Base-by-base conservation (phyloP, 2,797 vertebrate genomes). In the Hippopotamyrus pictus region DNA sequence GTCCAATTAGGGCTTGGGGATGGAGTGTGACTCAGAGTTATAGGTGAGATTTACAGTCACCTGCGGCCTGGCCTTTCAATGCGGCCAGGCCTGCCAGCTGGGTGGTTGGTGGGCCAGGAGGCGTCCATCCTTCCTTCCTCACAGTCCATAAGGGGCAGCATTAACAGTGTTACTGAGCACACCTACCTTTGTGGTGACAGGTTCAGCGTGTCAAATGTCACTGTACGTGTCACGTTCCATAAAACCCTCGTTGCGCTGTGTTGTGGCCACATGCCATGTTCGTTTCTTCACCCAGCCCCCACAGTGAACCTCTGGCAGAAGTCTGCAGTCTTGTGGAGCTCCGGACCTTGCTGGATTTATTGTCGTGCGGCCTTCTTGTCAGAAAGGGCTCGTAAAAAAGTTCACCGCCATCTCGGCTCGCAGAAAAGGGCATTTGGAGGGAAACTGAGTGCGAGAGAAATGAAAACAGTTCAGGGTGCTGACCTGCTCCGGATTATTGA, bases 401-500 rank as follows among this genome's bases (percentile, higher is more conserved):
- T 88, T 50, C 87, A 88, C 12, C 29, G 46, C 62, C 62, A 44
- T 73, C 87, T 48, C 11, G 41, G 29, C 62, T 51, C 41, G 6
- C 7, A 5, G 87, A 88, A 88, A 88, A 88, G 62, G 87, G 87
- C 87, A 88, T 37, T 51, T 12, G 29, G 62, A 37, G 54, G 22
- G 29, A 87, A 44, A 41, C 29, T 2, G 22, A 54, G 84, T 53
- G 19, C 11, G 41, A 84, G 46, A 12, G 84, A 54, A 54, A 86
- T 54, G 48, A 54, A 86, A 37, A 37, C 51, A 11, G 87, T 73
- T 29, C 22, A 88, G 87, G 44, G 87, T 9, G 25, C 22, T 53
- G 87, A 76, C 87, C 87, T 76, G 50, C 65, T 29, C 44, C 7
- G 14, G 46, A 29, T 88, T 88, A 76, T 76, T 88, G 87, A 88